Evolutionary conservation across 2,888 invertebrate species (phyloP), one percentile per base, ranked within the genome.

Genomic region (Drosophila nr. perissopoda): DNA sequence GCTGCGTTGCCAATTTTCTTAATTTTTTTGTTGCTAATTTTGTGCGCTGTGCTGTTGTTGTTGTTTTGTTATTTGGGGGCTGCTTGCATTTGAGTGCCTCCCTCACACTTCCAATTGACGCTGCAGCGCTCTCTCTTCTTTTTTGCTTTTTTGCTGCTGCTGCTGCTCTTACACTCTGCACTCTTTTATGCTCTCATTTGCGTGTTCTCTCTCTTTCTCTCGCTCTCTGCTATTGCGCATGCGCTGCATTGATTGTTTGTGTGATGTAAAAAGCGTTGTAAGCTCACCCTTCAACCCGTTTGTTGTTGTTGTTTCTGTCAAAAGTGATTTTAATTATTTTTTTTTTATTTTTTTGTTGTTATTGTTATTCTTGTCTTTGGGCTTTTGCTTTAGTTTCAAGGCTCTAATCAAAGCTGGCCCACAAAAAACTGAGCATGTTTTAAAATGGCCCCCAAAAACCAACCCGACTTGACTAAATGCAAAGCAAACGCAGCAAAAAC

Each of bases 241-340:
- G 86, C 88, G 90, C 65, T 77, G 81, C 89, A 83, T 88, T 85
- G 86, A 82, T 88, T 86, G 90, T 88, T 89, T 88, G 73, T 88
- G 88, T 82, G 77, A 85, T 73, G 86, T 82, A 72, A 79, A 76
- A 85, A 73, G 74, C 78, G 71, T 65, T 85, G 82, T 84, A 81
- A 87, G 72, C 85, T 73, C 61, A 46, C 77, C 54, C 57, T 40
- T 66, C 64, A 49, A 29, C 21, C 48, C 52, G 27, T 48, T 53
- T 64, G 13, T 52, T 40, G 38, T 56, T 56, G 56, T 40, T 51
- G 16, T 62, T 68, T 58, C 42, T 77, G 72, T 56, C 64, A 63
- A 68, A 74, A 60, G 74, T 63, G 69, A 68, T 81, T 79, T 82
- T 67, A 38, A 56, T 56, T 56, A n/a, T 56, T 27, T 31, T 42